Conservation (phyloP, 2,113 vertebrate species). For the Rostratula benghalensis region DNA sequence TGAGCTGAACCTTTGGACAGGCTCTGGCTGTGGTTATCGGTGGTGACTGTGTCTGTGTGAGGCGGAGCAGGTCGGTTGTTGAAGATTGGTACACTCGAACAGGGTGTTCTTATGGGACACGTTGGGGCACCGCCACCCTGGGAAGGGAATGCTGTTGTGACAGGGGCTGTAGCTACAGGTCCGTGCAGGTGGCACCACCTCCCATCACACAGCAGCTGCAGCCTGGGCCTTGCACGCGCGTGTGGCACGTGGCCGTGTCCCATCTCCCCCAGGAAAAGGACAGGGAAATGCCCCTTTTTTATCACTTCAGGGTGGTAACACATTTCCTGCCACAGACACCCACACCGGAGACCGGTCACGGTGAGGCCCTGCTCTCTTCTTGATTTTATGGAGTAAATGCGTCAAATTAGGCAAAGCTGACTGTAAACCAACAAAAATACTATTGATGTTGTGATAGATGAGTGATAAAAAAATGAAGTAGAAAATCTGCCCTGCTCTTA, state of each 20-base stretch:
- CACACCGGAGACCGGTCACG: background rate
- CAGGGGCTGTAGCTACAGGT: background rate
- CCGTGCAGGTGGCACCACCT: background rate
- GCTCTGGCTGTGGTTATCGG: background rate
- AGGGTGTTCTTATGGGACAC: accelerated
- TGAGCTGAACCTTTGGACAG: background rate
- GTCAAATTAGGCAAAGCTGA: background rate
- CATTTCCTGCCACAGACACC: background rate
- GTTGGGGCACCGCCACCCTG: background rate
- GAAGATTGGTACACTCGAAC: background rate
- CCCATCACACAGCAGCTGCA: background rate
- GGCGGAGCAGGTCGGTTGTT: background rate
- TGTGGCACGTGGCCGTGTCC: background rate
- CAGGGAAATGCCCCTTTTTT: background rate
- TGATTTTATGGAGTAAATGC: background rate
- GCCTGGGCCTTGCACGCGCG: background rate
- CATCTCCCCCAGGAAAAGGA: background rate
- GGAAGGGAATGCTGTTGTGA: background rate
- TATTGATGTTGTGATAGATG: background rate
- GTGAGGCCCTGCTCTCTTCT: background rate
- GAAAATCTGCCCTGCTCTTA: background rate
- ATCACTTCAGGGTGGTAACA: background rate
- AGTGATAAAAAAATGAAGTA: background rate
- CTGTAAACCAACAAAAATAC: background rate
- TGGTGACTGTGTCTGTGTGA: background rate